Percentiles rank a stretch among this genome's conserved stretches.
Conservation (phyloP, 2,797 vertebrate species). For the Alosa sapidissima region DNA sequence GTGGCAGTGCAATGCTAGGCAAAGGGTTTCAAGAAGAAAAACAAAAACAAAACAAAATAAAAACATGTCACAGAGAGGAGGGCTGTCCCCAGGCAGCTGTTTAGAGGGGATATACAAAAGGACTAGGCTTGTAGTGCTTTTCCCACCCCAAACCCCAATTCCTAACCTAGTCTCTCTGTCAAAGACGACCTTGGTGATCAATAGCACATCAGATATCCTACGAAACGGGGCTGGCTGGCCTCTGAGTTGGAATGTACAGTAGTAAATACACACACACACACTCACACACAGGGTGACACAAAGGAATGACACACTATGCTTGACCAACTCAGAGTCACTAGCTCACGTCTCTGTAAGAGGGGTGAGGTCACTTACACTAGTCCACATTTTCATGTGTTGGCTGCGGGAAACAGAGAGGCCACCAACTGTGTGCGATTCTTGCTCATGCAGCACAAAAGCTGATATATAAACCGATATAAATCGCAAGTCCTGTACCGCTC, state of each 20-base stretch:
- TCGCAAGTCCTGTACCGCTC: not conserved
- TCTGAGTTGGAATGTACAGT: conserved; percentile 24
- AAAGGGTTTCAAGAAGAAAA: not conserved
- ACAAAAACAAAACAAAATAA: not conserved
- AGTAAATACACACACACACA: not conserved
- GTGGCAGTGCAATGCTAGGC: conserved; percentile 25
- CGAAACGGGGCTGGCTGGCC: not conserved
- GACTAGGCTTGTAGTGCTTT: not conserved
- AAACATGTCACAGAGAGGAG: not conserved
- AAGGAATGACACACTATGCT: conserved; percentile 16
- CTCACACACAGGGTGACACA: not conserved
- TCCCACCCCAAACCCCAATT: not conserved
- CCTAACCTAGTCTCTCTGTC: not conserved
- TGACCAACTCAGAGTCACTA: conserved; percentile 15
- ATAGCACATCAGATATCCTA: not conserved
- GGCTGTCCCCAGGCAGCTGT: not conserved
- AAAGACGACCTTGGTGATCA: not conserved
- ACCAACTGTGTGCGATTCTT: not conserved
- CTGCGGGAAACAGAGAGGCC: not conserved
- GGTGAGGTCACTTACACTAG: conserved; percentile 4
- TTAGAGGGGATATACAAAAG: not conserved
- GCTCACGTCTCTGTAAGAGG: not conserved
- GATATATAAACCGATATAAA: conserved; percentile 12
- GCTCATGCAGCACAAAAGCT: conserved; percentile 18
- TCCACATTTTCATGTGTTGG: conserved; percentile 1